Evolutionary conservation across 2,888 invertebrate genomes (phyloP), one percentile per base, ranked within the genome.

Genomic region (Epirrita christyi): DNA sequence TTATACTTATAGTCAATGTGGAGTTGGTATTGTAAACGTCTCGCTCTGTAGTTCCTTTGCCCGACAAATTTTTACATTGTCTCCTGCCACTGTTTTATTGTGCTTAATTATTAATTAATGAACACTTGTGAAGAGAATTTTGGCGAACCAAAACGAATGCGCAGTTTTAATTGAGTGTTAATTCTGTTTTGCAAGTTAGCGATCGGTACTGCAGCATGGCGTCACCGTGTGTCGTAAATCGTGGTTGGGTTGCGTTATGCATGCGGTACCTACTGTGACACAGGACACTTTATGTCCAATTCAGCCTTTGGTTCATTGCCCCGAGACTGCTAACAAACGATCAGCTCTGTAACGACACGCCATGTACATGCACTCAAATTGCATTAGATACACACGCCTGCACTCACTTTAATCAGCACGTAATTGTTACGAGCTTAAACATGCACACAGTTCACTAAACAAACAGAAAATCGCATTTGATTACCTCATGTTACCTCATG

Each of bases 261-360:
- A 76, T 75, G 78, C 54, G 49, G 51, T 47, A 52, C 59, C 28
- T 28, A 28, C 32, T 73, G 72, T 76, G 78, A 80, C 79, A 83
- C 86, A 85, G 86, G 86, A 88, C 86, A 86, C 84, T 86, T 21
- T 86, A 80, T 78, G 83, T 84, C 86, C 88, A 88, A 90, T 89
- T 88, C 86, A 83, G 80, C 73, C 76, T 74, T 66, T 78, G 86
- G 90, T 86, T 89, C 90, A 87, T 82, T 85, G 90, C 80, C 88
- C 87, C 72, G 78, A 64, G 71, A 72, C 72, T 64, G 70, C 83
- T 82, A 78, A 85, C 84, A 83, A 83, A 84, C 79, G 80, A 80
- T 73, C 72, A 74, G 75, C 80, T 73, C 74, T 73, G 80, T 86
- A 86, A 88, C 88, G 86, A 88, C 87, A 88, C 76, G 67, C 72